Evolutionary conservation across 2,113 vertebrate genomes (phyloP), one percentile per base, ranked within the genome.

Genomic region (Carlito syrichta): DNA sequence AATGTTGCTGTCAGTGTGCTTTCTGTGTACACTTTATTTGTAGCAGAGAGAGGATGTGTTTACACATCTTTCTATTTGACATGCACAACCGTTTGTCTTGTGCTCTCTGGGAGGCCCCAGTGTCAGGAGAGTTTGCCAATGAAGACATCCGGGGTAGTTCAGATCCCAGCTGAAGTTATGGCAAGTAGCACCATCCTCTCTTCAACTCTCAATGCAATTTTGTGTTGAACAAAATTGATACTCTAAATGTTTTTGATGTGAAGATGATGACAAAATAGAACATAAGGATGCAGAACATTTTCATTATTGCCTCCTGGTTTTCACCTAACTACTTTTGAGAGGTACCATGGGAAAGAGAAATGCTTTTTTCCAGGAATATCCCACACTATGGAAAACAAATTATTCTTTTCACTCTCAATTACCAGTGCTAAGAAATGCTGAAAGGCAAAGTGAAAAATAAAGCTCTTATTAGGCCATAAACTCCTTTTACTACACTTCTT

Each of bases 1-100:
- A 91, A 90, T 69, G 79, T 97, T 77, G 94, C 97, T 95, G 48
- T 94, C 97, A 6, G 68, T 71, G 74, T 92, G 30, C 89, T 91
- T 62, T 38, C 3, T 52, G 0, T 96, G 96, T 97, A 93, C 92
- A 81, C 71, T 78, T 91, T 89, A 79, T 95, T 94, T 87, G 94
- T 89, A 77, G 68, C 79, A 62, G 96, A 96, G 95, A 92, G 97
- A 90, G 71, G 85, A 58, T 88, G 74, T 91, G 85, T 96, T 96
- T 98, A 98, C 98, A 98, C 97, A 97, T 98, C 78, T 98, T 97
- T 95, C 96, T 97, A 76, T 98, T 25, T 82, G 96, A 97, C 98
- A 98, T 97, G 98, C 97, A 86, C 96, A 97, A 96, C 97, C 97
- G 95, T 96, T 98, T 83, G 76, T 98, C 83, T 13, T 97, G 82